These are phyloP conservation scores for Cenopis cana DNA, from an alignment of 2,888 invertebrate genomes.

Conservation along the genomic window DNA sequence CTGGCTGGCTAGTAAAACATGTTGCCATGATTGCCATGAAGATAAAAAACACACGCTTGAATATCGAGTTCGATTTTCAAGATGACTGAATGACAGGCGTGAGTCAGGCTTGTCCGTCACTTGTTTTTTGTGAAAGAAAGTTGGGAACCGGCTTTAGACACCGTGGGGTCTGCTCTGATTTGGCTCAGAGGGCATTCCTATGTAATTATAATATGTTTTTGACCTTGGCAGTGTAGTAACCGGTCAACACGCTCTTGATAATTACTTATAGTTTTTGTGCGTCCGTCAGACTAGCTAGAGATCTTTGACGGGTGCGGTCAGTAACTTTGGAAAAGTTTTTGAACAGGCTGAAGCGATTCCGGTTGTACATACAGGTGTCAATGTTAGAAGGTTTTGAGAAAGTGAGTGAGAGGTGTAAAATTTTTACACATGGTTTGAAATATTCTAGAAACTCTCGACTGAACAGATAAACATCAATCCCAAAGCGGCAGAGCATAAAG, in stretches of 20 bases:
- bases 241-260: constrained; percentile 38
- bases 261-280: constrained; percentile 43
- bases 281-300: constrained; percentile 29
- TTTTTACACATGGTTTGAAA: constrained; percentile 1
- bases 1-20: constrained; percentile 21
- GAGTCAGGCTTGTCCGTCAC: constrained; percentile 38
- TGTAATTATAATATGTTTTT: constrained; percentile 48
- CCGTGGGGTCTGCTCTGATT: constrained; percentile 36
- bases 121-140: constrained; percentile 46
- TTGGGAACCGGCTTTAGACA: constrained; percentile 40
- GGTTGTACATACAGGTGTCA: constrained; percentile 28
- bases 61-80: constrained; percentile 39
- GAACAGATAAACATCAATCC: constrained; percentile 8
- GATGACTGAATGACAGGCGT: constrained; percentile 41
- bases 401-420: constrained; percentile 38
- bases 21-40: no score
- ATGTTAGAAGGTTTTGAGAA: constrained; percentile 38
- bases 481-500: constrained; percentile 2
- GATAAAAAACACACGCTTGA: constrained; percentile 28
- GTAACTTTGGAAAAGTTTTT: constrained; percentile 41
- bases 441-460: constrained; percentile 12
- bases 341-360: constrained; percentile 22
- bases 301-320: constrained; percentile 37
- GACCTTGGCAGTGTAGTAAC: constrained; percentile 41
- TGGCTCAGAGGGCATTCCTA: constrained; percentile 48